Evolutionary conservation across 2,113 vertebrate species (phyloP), one percentile per base, ranked within the genome.

Genomic region (Pedetes capensis): DNA sequence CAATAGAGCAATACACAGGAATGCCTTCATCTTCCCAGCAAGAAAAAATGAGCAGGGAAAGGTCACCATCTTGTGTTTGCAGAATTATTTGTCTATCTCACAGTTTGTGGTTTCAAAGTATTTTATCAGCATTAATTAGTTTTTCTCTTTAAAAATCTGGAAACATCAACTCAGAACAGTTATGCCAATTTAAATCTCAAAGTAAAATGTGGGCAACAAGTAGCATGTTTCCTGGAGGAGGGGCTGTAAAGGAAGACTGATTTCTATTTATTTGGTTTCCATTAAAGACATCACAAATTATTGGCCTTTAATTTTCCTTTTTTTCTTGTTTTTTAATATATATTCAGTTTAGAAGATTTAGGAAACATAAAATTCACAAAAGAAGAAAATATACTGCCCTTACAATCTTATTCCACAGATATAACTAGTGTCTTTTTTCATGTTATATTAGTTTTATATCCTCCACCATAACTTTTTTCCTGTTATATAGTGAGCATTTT

Each of bases 41-140:
- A 80, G 88, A 92, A 87, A n/a, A 96, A 96, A 90, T 37, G 32
- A 96, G 71, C 53, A 89, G 64, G 14, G 25, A 87, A 91, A 96
- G 79, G 81, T 91, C 66, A 96, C 76, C 44, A 49, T 83, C 63
- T 86, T 95, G 64, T 93, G 69, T 94, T 91, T 93, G 80, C 75
- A 61, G 20, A 69, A n/a, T 87, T 83, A 47, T 94, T 95, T 92
- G 42, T 91, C 37, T 89, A 20, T 84, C 69, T 94, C 47, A 82
- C 44, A 85, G 81, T 95, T 82, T 93, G 76, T 92, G 83, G 39
- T 93, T 95, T 49, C 42, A 23, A 84, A 87, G 74, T 84, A 93
- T 95, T 92, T 93, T 89, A 88, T 96, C 57, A 90, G 83, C 55
- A 61, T 74, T 42, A 63, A 44, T 90, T 85, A 55, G 68, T 17